A percentile compares a stretch with the other conserved stretches of the same genome.
Evolutionary conservation across 1,140 invertebrate genomes (phyloP).

Genomic region (Bombus vancouverensis): DNA sequence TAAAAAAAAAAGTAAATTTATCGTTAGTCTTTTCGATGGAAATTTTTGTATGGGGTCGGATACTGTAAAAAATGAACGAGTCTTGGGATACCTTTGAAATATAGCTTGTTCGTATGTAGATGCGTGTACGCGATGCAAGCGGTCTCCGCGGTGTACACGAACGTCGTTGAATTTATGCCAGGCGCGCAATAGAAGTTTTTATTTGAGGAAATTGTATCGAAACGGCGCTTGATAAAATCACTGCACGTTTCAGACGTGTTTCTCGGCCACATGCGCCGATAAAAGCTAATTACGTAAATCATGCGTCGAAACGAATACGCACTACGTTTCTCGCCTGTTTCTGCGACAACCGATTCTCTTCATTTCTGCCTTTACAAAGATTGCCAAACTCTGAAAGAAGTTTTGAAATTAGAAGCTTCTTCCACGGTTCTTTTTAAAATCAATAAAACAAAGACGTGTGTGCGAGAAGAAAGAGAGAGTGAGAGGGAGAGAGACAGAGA

Average conservation of each 20-base stretch:
- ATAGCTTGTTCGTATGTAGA: not conserved
- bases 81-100: not conserved
- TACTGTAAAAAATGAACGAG: not conserved
- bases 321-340: not conserved
- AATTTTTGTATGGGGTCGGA: not conserved
- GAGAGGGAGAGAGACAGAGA: not conserved
- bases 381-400: not conserved
- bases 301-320: not conserved
- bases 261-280: not conserved
- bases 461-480: not conserved
- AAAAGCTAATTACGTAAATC: not conserved
- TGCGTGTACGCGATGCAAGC: slow-evolving; percentile 4
- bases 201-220: slow-evolving; percentile 9
- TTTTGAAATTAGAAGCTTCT: not conserved
- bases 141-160: not conserved
- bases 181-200: not conserved
- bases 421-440: not conserved
- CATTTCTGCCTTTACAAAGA: not conserved
- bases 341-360: not conserved
- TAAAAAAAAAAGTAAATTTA: not conserved
- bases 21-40: not conserved
- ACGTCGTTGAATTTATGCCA: not conserved
- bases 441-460: not conserved
- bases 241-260: not conserved
- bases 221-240: slow-evolving; percentile 1